Conservation (phyloP, 2,797 vertebrate genomes). For the Schizothorax lantsangensis region DNA sequence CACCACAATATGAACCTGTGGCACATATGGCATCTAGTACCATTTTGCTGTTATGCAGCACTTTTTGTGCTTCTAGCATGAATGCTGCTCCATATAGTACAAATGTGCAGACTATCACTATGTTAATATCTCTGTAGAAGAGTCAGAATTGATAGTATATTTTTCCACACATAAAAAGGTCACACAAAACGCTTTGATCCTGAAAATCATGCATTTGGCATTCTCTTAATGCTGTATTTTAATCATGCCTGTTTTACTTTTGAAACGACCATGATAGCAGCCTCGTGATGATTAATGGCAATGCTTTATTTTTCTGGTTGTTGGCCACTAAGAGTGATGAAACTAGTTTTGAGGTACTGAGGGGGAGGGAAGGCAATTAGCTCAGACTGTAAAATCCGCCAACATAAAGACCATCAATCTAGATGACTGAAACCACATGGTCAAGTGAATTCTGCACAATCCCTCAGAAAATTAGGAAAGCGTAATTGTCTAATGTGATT, state of each 20-base stretch:
- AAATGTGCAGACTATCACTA: not conserved
- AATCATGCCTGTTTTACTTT: constrained; percentile 31
- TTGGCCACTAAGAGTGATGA: constrained; percentile 44
- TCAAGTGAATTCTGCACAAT: constrained; percentile 71
- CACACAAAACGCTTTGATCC: not conserved
- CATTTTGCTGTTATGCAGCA: not conserved
- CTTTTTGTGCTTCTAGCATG: not conserved
- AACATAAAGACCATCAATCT: constrained; percentile 75
- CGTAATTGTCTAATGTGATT: constrained; percentile 39
- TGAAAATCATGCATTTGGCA: constrained; percentile 22
- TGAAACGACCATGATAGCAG: not conserved
- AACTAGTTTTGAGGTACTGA: constrained; percentile 29
- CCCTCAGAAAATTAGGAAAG: constrained; percentile 66
- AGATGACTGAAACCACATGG: constrained; percentile 68
- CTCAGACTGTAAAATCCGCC: constrained; percentile 73
- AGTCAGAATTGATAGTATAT: not conserved
- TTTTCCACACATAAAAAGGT: not conserved
- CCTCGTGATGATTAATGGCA: constrained; percentile 67
- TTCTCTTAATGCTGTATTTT: constrained; percentile 18
- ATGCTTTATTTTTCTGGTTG: constrained; percentile 55
- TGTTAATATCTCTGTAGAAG: not conserved
- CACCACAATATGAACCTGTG: constrained; percentile 4
- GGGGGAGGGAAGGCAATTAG: constrained; percentile 66
- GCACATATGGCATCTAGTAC: not conserved
- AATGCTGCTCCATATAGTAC: not conserved